A percentile compares a stretch with the other conserved stretches of the same genome.
These are phyloP conservation scores for Antheraea assamensis DNA, from an alignment of 2,888 invertebrate genomes.

Conservation along the genomic window DNA sequence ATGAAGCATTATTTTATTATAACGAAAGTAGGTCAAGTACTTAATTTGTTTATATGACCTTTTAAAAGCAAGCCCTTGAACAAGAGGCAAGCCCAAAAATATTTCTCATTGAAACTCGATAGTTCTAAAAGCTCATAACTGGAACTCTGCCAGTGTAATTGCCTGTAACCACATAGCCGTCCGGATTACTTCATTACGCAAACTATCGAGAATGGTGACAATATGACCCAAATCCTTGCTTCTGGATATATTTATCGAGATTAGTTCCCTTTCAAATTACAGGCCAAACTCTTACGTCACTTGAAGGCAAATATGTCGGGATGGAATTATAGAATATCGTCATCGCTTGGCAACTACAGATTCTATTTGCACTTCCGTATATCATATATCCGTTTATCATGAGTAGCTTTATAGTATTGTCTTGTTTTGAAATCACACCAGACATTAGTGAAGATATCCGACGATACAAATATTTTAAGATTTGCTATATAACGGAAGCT, in stretches of 20 bases:
- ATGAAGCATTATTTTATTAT: no score
- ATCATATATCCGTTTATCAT: no score
- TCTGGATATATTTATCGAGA: conserved; percentile 1
- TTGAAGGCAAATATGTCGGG: not conserved
- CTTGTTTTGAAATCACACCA: no score
- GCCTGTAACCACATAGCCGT: conserved; percentile 1
- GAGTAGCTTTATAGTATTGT: no score
- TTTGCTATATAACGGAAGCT: no score
- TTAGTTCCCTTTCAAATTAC: not conserved
- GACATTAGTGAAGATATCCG: no score
- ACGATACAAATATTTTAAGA: no score
- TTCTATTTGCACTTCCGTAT: not conserved
- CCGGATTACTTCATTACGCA: conserved; percentile 4
- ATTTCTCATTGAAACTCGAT: not conserved
- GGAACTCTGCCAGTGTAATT: conserved; percentile 2
- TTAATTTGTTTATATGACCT: not conserved
- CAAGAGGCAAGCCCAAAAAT: not conserved
- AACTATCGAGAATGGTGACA: not conserved
- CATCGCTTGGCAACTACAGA: not conserved
- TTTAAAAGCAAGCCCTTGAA: not conserved
- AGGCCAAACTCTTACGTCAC: not conserved
- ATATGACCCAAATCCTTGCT: conserved; percentile 9
- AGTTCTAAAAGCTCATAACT: not conserved
- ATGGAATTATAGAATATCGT: not conserved
- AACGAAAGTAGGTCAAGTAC: no score